Evolutionary conservation across 1,140 invertebrate genomes (phyloP).

Genomic region (Leptopilina clavipes): DNA sequence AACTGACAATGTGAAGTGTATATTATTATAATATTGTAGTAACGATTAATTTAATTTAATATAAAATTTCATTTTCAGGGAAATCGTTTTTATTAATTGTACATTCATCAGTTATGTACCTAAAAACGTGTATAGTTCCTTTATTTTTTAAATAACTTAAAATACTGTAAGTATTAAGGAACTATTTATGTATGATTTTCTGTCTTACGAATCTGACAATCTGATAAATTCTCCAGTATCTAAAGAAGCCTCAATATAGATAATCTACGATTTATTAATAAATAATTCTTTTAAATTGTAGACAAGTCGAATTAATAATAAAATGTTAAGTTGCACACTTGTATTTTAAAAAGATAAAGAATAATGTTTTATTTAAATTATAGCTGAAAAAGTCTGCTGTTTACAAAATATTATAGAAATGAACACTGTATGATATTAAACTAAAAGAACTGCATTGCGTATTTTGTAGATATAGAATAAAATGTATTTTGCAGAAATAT

Average conservation of each 20-base stretch:
- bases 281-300: not conserved
- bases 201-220: not conserved
- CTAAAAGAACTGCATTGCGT: constrained; percentile 11
- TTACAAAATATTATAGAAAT: constrained; percentile 8
- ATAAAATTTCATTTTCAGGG: constrained; percentile 37
- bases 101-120: not conserved
- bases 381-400: constrained; percentile 14
- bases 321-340: no score
- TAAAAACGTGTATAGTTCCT: constrained; percentile 2
- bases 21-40: constrained; percentile 35
- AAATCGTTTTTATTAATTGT: constrained; percentile 11
- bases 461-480: constrained; percentile 23
- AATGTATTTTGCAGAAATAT: constrained; percentile 33
- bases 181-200: not conserved
- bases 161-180: not conserved
- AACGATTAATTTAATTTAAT: constrained; percentile 58
- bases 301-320: not conserved
- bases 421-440: constrained; percentile 13
- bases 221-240: not conserved
- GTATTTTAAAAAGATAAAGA: no score
- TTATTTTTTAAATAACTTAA: not conserved
- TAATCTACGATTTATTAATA: not conserved
- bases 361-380: not conserved
- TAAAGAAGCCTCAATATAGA: not conserved
- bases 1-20: constrained; percentile 37